Conservation (phyloP, 2,888 invertebrate species). For the Drosophila formosana region DNA sequence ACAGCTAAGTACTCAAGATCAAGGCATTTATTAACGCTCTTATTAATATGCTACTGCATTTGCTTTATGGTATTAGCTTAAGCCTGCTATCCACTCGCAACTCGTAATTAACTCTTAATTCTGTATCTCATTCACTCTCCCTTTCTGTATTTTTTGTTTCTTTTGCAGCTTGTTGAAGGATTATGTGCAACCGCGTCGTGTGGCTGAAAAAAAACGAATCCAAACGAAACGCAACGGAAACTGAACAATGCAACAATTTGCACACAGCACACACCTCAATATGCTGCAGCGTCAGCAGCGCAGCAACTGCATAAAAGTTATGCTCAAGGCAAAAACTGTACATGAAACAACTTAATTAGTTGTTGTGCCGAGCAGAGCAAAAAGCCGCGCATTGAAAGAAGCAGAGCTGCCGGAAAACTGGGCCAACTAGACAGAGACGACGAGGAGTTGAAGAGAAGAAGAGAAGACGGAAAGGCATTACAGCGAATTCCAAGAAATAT, state of each 20-base stretch:
- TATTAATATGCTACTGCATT: neutral
- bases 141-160: conserved; percentile 1
- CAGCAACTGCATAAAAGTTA: conserved; percentile 65
- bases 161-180: conserved; percentile 36
- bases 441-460: neutral
- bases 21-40: neutral
- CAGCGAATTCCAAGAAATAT: conserved; percentile 67
- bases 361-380: conserved; percentile 60
- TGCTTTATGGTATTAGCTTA: conserved; percentile 7
- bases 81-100: conserved; percentile 8
- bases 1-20: neutral
- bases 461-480: conserved; percentile 12
- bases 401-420: conserved; percentile 10
- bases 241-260: conserved; percentile 73
- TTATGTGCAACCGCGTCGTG: conserved; percentile 28
- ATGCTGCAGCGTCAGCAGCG: conserved; percentile 48
- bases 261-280: conserved; percentile 63
- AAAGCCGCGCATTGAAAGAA: conserved; percentile 23
- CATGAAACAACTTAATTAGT: conserved; percentile 81
- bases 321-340: conserved; percentile 72
- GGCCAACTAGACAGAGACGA: conserved; percentile 3
- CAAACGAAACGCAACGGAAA: conserved; percentile 30
- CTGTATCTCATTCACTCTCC: conserved; percentile 15
- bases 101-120: conserved; percentile 59
- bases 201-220: conserved; percentile 17